Evolutionary conservation across 2,113 vertebrate species (phyloP).

Genomic region (Sakesphorus luctuosus): DNA sequence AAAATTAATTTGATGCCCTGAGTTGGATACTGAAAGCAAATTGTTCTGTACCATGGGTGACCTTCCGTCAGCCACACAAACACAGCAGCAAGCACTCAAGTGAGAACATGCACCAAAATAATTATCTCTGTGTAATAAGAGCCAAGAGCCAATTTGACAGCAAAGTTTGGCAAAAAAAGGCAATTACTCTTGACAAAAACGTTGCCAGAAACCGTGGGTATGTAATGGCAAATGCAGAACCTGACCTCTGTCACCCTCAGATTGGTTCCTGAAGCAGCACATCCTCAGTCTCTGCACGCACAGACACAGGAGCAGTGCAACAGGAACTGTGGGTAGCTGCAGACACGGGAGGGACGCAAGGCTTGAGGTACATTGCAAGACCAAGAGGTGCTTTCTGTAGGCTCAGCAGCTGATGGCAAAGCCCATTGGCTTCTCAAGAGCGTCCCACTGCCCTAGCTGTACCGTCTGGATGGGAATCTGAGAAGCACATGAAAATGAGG

Average conservation of each 20-base stretch:
- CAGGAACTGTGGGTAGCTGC: neutral
- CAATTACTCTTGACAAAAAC: neutral
- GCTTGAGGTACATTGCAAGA: neutral
- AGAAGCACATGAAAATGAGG: neutral
- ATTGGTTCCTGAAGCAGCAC: neutral
- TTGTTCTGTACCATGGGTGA: neutral
- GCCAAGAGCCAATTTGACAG: neutral
- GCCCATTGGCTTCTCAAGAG: neutral
- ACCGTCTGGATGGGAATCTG: neutral
- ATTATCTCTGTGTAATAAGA: neutral
- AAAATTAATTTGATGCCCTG: neutral
- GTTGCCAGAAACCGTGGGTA: neutral
- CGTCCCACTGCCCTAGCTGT: neutral
- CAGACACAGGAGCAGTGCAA: accelerated
- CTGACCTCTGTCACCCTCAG: neutral
- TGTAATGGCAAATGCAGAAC: neutral
- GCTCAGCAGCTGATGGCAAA: neutral
- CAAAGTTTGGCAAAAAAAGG: neutral
- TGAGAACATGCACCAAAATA: neutral
- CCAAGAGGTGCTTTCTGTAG: neutral
- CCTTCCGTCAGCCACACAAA: neutral
- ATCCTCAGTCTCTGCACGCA: neutral
- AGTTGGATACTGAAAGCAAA: neutral
- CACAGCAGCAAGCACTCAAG: neutral
- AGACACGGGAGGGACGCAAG: neutral